These are phyloP conservation scores for Neodiprion fabricii DNA, from an alignment of 1,140 invertebrate species.

Conservation along the genomic window DNA sequence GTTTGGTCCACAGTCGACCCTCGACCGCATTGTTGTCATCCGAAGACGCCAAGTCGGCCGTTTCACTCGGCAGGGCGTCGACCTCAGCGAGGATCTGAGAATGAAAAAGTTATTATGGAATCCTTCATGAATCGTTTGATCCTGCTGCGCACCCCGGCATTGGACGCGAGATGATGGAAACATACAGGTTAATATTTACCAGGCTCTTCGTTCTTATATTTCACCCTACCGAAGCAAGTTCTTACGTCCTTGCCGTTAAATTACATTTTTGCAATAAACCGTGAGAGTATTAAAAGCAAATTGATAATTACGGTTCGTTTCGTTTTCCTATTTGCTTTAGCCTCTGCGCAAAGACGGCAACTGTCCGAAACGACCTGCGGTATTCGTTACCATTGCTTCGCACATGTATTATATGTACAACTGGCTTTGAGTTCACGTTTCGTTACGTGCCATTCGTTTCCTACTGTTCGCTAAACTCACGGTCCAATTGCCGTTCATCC, in stretches of 20 bases:
- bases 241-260: neutral
- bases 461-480: neutral
- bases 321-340: slow-evolving; percentile 50
- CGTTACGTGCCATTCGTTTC: too few relatives aligned
- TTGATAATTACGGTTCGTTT: slow-evolving; percentile 54
- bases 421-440: too few relatives aligned
- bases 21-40: neutral
- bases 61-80: neutral
- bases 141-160: slow-evolving; percentile 22
- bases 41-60: neutral
- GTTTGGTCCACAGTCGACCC: slow-evolving; percentile 3
- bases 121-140: slow-evolving; percentile 45
- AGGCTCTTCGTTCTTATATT: slow-evolving; percentile 2
- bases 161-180: slow-evolving; percentile 37
- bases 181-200: slow-evolving; percentile 42
- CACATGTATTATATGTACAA: too few relatives aligned
- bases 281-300: slow-evolving; percentile 47
- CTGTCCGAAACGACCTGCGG: too few relatives aligned
- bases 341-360: slow-evolving; percentile 22
- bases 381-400: too few relatives aligned
- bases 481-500: neutral
- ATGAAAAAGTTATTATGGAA: slow-evolving; percentile 19
- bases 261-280: slow-evolving; percentile 29
- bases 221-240: neutral
- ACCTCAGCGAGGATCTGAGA: neutral